Evolutionary conservation across 2,113 vertebrate genomes (phyloP), one percentile per base, ranked within the genome.

Genomic region (Sterna hirundo): DNA sequence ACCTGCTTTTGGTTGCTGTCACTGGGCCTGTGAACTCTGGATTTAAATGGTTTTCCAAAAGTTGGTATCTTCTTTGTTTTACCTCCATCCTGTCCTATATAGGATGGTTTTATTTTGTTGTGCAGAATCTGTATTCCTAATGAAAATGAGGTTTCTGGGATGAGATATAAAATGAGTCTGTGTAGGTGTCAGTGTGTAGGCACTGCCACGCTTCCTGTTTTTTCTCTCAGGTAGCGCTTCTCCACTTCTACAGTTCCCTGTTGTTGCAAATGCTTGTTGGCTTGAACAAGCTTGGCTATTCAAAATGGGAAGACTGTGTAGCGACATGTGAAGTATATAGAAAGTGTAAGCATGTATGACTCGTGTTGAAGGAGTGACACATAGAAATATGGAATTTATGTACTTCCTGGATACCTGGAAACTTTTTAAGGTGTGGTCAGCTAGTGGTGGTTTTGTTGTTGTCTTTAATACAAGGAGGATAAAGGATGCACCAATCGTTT

Each of bases 131-230:
- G 6, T 86, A 21, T 69, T 77, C 27, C 16, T 82, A 47, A 79
- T 78, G 26, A 74, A 97, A 74, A 26, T 22, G 10, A 38, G 18
- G 55, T 74, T 82, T 42, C 26, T 84, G 23, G 27, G 15, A 36
- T 52, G 20, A 69, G 27, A 84, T 87, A 30, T 78, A 15, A 44
- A 49, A 68, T 23, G 9, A 61, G 5, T 32, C 27, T 62, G 23
- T 72, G 47, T 10, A 61, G 19, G 2, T 57, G 34, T 38, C 19
- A 36, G 8, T 38, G 23, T 0, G 0, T 5, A 26, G 34, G 23
- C 20, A 9, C 13, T 51, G n/a, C 25, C 17, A 46, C 2, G 2
- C 60, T 65, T 88, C 32, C 6, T 65, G 16, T 0, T 40, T 32
- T 42, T 49, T 6, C 30, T 82, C 7, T 70, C 20, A 8, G 6